Base-by-base conservation (phyloP, 2,888 invertebrate genomes). In the Colletes collaris region DNA sequence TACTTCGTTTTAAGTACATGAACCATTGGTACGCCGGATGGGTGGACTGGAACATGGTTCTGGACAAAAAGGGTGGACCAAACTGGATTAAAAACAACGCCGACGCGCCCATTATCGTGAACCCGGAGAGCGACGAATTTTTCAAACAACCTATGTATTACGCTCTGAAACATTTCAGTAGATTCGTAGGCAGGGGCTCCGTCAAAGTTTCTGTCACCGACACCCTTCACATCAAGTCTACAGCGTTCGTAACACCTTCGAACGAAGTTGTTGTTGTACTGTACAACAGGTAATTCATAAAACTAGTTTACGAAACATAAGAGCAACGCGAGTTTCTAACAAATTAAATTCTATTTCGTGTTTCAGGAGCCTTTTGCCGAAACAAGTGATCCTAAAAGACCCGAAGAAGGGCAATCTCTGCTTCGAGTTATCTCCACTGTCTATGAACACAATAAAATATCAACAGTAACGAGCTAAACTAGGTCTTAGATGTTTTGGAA, bases 131-230 rank as follows among this genome's bases (percentile, higher is more conserved):
- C 0, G 95, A 95, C 79, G 97, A 97, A 92, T 97, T 98, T 91
- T 97, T 97, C 90, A 98, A 98, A 89, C 97, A 98, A 88, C 98
- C 98, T 0, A 96, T 97, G 95, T 98, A 95, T 92, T 98, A 98
- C 91, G 96, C 95, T 0, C 93, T 98, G 90, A 97, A 96, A 0
- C 98, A 98, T 92, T 96, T 96, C 89, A 95, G 96, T 56, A 96
- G 95, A 92, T 97, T 97, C 88, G 93, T 97, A 49, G 94, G 95
- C 0, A 94, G 94, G 84, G 95, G 94, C 16, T 96, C 97, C 0
- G 71, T 91, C 70, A 86, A 93, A 86, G 92, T 95, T 62, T 85
- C 79, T 5, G 79, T 84, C 11, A 44, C 11, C 19, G 11, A 46
- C 2, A 90, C 90, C 35, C 71, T 82, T 4, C 86, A 92, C 19